A percentile compares a stretch with the other conserved stretches of the same genome.
Conservation (phyloP, 1,140 invertebrate genomes). For the Euura lappo region DNA sequence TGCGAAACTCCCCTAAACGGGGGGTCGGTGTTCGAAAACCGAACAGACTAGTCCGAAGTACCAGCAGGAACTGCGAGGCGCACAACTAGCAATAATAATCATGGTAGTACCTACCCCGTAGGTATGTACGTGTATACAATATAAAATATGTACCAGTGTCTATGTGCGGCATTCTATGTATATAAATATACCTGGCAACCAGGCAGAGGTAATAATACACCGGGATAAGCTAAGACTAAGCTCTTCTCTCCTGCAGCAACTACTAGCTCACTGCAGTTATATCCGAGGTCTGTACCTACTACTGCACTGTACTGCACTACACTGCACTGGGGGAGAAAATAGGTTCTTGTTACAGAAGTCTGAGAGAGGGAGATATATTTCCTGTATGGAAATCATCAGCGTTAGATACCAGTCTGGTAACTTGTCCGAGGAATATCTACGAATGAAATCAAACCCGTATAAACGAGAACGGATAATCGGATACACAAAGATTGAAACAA, state of each 20-base stretch:
- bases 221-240: conserved; percentile 17
- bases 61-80: conserved; percentile 9
- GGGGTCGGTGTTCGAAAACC: conserved; percentile 4
- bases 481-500: too few relatives aligned
- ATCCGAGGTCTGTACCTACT: too few relatives aligned
- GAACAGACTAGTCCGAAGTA: conserved; percentile 11
- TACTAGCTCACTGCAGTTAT: too few relatives aligned
- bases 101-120: neutral
- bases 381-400: conserved; percentile 56
- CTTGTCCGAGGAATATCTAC: conserved; percentile 37
- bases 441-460: conserved; percentile 49
- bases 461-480: conserved; percentile 14
- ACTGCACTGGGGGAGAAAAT: conserved; percentile 11
- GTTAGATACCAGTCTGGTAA: conserved; percentile 31
- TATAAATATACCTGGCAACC: conserved; percentile 16
- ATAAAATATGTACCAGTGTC: neutral
- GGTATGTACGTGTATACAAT: neutral
- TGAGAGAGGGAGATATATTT: conserved; percentile 24
- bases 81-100: conserved; percentile 10
- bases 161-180: neutral
- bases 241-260: neutral
- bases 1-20: conserved; percentile 2
- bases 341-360: conserved; percentile 51
- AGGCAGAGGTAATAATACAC: conserved; percentile 17
- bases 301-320: too few relatives aligned